Base-by-base conservation (phyloP, 2,888 invertebrate species). In the Scaptomyza caliginosa region DNA sequence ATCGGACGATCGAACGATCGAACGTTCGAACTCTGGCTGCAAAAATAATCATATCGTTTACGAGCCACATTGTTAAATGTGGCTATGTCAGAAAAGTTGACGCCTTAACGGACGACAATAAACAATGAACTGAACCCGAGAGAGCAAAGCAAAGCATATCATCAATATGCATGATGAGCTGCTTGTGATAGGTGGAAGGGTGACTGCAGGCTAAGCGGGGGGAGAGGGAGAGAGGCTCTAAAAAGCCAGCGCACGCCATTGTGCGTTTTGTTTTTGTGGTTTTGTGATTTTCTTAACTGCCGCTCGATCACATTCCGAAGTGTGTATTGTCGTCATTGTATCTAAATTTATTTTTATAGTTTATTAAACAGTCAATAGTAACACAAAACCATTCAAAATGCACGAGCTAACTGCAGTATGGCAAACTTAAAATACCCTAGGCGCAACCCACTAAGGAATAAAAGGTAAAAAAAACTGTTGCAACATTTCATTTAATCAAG, bases 341-440 rank as follows among this genome's bases (percentile, higher is more conserved):
- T 77, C 74, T 81, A 78, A 78, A 86, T 81, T 79, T 84, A 82
- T 84, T 82, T 88, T 86, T 86, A 86, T 86, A 80, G 85, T 80
- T 88, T 86, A 86, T 86, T 88, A 88, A 86, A 82, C 75, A 80
- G 81, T 64, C 72, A 67, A 73, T 72, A 72, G 67, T 66, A 54
- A 66, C 49, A 55, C 43, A 56, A 64, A 55, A 57, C 72, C 48
- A 57, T 7, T 43, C 42, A 56, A 62, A 52, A 45, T 55, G 39
- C 1, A 55, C 42, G 26, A 28, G 48, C 60, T 34, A 34, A 46
- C 26, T 34, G 21, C 55, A 48, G 34, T 21, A 28, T 16, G 16
- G 30, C 36, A 34, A 30, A 48, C 28, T 23, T 7, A 6, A 10
- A 28, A 69, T 52, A 36, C 73, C 28, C 67, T 56, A 28, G 21